phyloP scores from a whole-genome alignment of 1,140 invertebrate species.

The Dendroctonus valens region DNA sequence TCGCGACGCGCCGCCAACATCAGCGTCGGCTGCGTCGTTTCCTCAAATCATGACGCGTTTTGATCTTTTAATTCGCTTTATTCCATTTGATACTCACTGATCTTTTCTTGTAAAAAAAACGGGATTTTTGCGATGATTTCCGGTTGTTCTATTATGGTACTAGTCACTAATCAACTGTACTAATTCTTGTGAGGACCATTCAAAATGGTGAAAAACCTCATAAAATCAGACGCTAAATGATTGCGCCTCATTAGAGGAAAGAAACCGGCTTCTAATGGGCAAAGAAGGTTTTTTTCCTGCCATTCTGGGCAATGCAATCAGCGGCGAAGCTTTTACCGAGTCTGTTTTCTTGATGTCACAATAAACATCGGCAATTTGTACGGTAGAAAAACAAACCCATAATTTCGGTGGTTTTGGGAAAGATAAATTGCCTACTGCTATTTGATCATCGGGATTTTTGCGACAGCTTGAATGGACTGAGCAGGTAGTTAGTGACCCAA shows the following conservation, averaged over 20 bases:
- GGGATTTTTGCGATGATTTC: too few relatives aligned
- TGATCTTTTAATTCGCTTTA: too few relatives aligned
- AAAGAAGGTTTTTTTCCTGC: conserved; percentile 3
- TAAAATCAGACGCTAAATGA: too few relatives aligned
- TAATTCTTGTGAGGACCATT: too few relatives aligned
- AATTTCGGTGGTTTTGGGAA: conserved; percentile 6
- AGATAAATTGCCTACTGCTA: not conserved
- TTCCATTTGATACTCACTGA: too few relatives aligned
- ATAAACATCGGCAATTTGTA: conserved; percentile 17
- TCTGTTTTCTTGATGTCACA: conserved; percentile 16
- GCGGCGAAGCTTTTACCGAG: conserved; percentile 7
- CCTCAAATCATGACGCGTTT: too few relatives aligned
- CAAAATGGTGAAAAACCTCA: not conserved
- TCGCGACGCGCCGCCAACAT: not conserved
- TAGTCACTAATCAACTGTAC: too few relatives aligned
- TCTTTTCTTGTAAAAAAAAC: too few relatives aligned
- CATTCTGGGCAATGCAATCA: conserved; percentile 4
- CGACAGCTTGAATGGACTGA: conserved; percentile 6
- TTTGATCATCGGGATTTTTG: conserved; percentile 11
- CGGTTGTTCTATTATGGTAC: too few relatives aligned
- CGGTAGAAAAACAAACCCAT: conserved; percentile 12
- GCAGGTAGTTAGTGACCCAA: not conserved
- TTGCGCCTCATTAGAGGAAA: too few relatives aligned
- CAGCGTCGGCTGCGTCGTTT: too few relatives aligned
- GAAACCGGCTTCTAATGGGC: too few relatives aligned